phyloP scores from a whole-genome alignment of 2,113 vertebrate genomes.

The Myodes glareolus region DNA sequence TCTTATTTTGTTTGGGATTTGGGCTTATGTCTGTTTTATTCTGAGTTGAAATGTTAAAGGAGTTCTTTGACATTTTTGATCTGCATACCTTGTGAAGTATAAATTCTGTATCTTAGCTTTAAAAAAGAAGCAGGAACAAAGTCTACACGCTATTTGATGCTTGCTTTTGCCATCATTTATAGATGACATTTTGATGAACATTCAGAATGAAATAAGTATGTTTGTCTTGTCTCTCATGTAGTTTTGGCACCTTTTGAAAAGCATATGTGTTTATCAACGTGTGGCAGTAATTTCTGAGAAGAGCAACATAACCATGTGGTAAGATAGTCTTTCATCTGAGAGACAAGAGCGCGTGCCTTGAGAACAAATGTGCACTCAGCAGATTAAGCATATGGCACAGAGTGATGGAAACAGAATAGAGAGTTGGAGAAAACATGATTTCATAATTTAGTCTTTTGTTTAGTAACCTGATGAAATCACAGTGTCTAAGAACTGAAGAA shows the following conservation, averaged over 20 bases:
- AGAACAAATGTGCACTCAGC: neutral
- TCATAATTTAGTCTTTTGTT: conserved; percentile 26
- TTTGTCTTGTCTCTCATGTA: neutral
- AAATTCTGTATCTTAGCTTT: neutral
- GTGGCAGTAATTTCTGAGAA: conserved; percentile 52
- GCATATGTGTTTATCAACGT: neutral
- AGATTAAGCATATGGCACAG: neutral
- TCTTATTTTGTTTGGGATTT: neutral
- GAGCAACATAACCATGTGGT: neutral
- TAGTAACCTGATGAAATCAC: neutral
- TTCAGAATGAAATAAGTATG: conserved; percentile 1
- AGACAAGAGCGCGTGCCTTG: conserved; percentile 15
- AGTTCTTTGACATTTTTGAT: neutral
- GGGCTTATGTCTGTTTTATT: neutral
- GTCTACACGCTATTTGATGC: neutral
- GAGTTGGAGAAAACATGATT: conserved; percentile 2
- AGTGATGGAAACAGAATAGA: neutral
- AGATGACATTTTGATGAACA: conserved; percentile 18
- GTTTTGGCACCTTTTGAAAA: conserved; percentile 29
- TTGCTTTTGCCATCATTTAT: neutral
- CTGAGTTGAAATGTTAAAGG: neutral
- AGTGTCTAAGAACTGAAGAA: neutral
- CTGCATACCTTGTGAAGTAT: neutral
- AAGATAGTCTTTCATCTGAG: conserved; percentile 21
- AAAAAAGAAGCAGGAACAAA: neutral